These are phyloP conservation scores for Dasysyrphus tricinctus DNA, from an alignment of 2,888 invertebrate genomes.

Conservation along the genomic window DNA sequence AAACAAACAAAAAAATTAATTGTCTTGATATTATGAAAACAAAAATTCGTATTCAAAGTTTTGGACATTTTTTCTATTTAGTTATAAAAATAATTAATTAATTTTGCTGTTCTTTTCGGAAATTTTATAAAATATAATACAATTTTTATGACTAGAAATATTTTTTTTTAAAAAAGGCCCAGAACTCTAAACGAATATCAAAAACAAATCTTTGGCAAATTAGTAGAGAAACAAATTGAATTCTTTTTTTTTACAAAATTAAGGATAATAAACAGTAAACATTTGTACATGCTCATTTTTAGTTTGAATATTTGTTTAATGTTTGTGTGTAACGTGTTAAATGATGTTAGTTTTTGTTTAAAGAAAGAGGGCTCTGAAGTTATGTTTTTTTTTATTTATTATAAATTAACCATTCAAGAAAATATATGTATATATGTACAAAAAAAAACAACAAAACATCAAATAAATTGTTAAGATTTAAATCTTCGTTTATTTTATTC, in stretches of 20 bases:
- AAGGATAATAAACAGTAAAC: slow-evolving; percentile 64
- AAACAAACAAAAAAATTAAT: slow-evolving; percentile 70
- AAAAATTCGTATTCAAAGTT: slow-evolving; percentile 83
- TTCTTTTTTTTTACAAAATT: slow-evolving; percentile 31
- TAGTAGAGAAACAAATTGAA: slow-evolving; percentile 51
- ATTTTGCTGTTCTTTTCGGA: slow-evolving; percentile 65
- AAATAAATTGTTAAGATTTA: slow-evolving; percentile 69
- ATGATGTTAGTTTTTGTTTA: slow-evolving; percentile 64
- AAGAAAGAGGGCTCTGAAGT: slow-evolving; percentile 71
- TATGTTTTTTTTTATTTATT: slow-evolving; percentile 41
- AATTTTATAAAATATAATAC: slow-evolving; percentile 54
- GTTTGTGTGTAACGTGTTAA: slow-evolving; percentile 59
- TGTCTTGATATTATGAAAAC: slow-evolving; percentile 51
- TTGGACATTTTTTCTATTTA: slow-evolving; percentile 81
- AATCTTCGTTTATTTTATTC: slow-evolving; percentile 73
- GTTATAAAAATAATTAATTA: slow-evolving; percentile 46
- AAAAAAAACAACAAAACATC: slow-evolving; percentile 72
- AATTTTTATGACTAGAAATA: slow-evolving; percentile 39
- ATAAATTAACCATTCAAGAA: slow-evolving; percentile 45
- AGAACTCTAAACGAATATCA: slow-evolving; percentile 72
- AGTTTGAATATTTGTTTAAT: slow-evolving; percentile 32
- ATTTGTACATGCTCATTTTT: slow-evolving; percentile 68
- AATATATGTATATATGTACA: slow-evolving; percentile 20
- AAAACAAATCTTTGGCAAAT: slow-evolving; percentile 60
- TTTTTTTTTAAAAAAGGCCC: slow-evolving; percentile 67